phyloP scores from a whole-genome alignment of 2,797 vertebrate species.

The Hippoglossus hippoglossus region DNA sequence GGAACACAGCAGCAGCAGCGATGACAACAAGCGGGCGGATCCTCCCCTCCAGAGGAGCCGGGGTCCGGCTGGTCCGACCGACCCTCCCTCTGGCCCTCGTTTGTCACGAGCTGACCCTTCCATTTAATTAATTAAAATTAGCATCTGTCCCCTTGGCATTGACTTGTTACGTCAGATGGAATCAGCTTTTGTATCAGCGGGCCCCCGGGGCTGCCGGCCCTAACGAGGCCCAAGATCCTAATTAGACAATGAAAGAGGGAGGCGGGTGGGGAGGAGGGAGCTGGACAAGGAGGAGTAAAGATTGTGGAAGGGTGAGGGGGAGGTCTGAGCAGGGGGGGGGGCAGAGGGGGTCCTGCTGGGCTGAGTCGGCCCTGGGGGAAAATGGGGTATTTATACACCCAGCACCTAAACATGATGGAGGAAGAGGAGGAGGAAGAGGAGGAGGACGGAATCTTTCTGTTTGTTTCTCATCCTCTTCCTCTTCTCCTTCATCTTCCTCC shows the following conservation, averaged over 20 bases:
- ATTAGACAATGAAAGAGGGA: conserved; percentile 78
- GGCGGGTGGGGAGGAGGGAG: conserved; percentile 44
- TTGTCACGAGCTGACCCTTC: conserved; percentile 84
- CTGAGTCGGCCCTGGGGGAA: conserved; percentile 63
- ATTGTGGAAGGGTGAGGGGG: conserved; percentile 20
- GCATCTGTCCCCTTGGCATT: conserved; percentile 85
- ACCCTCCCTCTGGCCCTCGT: conserved; percentile 72
- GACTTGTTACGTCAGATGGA: conserved; percentile 88
- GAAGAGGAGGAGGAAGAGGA: conserved; percentile 52
- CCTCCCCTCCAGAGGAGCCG: conserved; percentile 52
- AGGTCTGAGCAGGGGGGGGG: conserved; percentile 24
- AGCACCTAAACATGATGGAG: conserved; percentile 70
- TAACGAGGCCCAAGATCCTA: conserved; percentile 86
- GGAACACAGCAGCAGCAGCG: conserved; percentile 34
- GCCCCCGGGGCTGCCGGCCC: conserved; percentile 73
- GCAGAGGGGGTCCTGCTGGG: conserved; percentile 78
- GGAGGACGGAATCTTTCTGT: conserved; percentile 59
- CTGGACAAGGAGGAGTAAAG: conserved; percentile 60
- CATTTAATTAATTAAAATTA: conserved; percentile 89
- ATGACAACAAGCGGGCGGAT: conserved; percentile 45
- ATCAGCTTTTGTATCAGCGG: conserved; percentile 84
- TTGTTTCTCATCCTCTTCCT: conserved; percentile 55
- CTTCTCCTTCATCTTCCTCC: conserved; percentile 47
- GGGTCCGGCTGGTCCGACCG: conserved; percentile 57
- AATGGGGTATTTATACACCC: conserved; percentile 80